These are phyloP conservation scores for Eleginops maclovinus DNA, from an alignment of 2,113 vertebrate genomes.

Conservation along the genomic window DNA sequence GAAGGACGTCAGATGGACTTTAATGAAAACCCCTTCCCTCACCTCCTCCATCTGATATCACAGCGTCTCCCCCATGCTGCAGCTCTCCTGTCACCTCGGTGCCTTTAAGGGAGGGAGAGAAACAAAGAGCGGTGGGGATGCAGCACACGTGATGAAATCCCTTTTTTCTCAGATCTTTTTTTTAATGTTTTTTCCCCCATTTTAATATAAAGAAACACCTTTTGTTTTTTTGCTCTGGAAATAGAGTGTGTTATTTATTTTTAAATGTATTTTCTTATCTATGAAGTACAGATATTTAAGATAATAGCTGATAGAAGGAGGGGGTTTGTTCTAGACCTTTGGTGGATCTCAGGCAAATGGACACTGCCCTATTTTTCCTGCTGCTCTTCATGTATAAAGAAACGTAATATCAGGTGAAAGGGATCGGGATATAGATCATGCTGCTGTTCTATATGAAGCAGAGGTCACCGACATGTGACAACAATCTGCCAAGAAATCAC, in stretches of 20 bases:
- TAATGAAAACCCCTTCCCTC: not conserved
- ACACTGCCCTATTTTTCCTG: not conserved
- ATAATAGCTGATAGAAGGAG: not conserved
- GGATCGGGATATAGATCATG: not conserved
- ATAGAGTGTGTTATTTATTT: slow-evolving; percentile 61
- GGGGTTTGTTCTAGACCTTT: slow-evolving; percentile 11
- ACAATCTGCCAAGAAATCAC: not conserved
- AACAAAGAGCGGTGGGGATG: not conserved
- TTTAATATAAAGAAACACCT: not conserved
- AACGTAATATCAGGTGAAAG: not conserved
- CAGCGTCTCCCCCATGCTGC: not conserved
- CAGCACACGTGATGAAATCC: slow-evolving; percentile 1
- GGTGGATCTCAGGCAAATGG: slow-evolving; percentile 40
- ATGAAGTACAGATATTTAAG: slow-evolving; percentile 26
- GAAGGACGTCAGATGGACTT: not conserved
- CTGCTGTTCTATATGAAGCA: no score
- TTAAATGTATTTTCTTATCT: slow-evolving; percentile 26
- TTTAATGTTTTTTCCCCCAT: not conserved
- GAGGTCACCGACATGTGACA: not conserved
- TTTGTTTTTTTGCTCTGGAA: slow-evolving; percentile 9
- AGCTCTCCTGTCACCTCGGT: slow-evolving; percentile 30
- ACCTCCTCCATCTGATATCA: not conserved
- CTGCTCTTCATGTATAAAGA: slow-evolving; percentile 1
- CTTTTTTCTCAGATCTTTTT: no score
- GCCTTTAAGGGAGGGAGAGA: slow-evolving; percentile 50